Conservation (phyloP, 2,113 vertebrate species). For the Melanotaenia duboulayi region DNA sequence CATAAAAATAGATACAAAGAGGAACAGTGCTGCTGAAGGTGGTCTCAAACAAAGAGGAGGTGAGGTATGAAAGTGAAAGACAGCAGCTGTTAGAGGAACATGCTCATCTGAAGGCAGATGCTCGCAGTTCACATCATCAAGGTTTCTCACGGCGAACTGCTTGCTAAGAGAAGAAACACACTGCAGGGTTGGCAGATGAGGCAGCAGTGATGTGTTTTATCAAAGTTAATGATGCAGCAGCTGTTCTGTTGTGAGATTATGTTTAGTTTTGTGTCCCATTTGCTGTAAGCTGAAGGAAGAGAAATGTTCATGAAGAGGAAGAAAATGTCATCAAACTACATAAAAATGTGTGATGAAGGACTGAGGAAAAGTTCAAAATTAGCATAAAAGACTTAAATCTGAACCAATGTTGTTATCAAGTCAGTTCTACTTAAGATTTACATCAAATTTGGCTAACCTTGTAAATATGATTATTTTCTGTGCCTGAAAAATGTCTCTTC, state of each 20-base stretch:
- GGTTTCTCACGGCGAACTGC: slow-evolving; percentile 40
- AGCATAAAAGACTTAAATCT: neutral
- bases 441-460: too few relatives aligned
- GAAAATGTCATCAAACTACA: neutral
- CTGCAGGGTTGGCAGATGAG: slow-evolving; percentile 32
- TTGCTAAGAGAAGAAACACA: slow-evolving; percentile 40
- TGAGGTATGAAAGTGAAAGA: slow-evolving; percentile 21
- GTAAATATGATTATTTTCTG: too few relatives aligned
- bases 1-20: slow-evolving; percentile 5
- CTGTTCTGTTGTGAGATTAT: slow-evolving; percentile 22
- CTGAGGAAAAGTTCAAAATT: neutral
- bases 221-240: slow-evolving; percentile 51
- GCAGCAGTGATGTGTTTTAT: slow-evolving; percentile 34
- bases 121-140: slow-evolving; percentile 30
- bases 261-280: slow-evolving; percentile 17
- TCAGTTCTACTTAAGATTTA: too few relatives aligned
- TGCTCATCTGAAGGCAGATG: slow-evolving; percentile 42
- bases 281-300: slow-evolving; percentile 8
- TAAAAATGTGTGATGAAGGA: neutral
- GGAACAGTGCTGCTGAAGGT: neutral
- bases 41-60: neutral
- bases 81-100: slow-evolving; percentile 36
- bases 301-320: neutral
- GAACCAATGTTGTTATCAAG: neutral
- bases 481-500: too few relatives aligned